Evolutionary conservation across 1,140 invertebrate species (phyloP), one percentile per base, ranked within the genome.

Genomic region (Meloidogyne exigua): DNA sequence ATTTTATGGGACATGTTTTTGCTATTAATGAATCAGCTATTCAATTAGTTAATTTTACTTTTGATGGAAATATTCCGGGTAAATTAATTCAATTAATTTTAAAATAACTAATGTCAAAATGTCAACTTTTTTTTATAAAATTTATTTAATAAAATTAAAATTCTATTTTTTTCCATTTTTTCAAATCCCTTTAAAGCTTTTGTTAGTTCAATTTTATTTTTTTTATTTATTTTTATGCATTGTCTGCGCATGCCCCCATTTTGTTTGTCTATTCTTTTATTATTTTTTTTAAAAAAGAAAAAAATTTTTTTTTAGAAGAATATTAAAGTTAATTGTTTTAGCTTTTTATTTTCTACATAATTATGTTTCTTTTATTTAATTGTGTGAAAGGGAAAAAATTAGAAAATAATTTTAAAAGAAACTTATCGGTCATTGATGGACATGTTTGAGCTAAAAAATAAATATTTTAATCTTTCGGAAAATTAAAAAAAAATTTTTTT

Each of bases 21-120:
- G 69, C 69, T n/a, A 62, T 71, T 18, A 71, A 71, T 28, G 69
- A 71, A 49, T 57, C 25, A n/a, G 69, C 62, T n/a, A 28, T 71
- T 44, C 69, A 71, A 71, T 71, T 44, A 26, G 69, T 71, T 44
- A 71, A 71, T 62, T 71, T 44, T 62, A 71, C 69, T 18, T 71
- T 71, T 71, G 69, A 44, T 71, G 69, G 69, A 25, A 28, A 71
- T 71, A 28, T 23, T 71, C 25, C 18, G 1, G 69, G 69, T 71
- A 10, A n/a, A 10, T n/a, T 65, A 65, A 11, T 25, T 68, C 25
- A 26, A 68, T 18, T n/a, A 23, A 10, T 39, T 21, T 25, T 13
- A 18, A 28, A 4, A 36, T 15, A 0, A 15, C 15, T n/a, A 67
- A 67, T 67, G 26, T 67, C 26, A 36, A 21, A 36, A 32, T 32